phyloP scores from a whole-genome alignment of 2,113 vertebrate genomes.

The Sialia sialis region DNA sequence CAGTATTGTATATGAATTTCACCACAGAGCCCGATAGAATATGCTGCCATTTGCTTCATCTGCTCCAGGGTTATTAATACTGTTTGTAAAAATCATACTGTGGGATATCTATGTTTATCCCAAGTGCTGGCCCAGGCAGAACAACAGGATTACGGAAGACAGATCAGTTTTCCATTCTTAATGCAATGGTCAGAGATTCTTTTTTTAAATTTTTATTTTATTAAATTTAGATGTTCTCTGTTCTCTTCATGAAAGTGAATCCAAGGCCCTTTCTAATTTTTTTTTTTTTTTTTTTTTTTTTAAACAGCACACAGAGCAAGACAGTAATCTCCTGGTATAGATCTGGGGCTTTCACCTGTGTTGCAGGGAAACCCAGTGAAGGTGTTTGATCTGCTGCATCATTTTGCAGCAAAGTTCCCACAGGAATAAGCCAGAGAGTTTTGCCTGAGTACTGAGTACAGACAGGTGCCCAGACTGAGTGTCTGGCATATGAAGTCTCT shows the following conservation, averaged over 20 bases:
- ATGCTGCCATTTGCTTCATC: not conserved
- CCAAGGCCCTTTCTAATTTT: not conserved
- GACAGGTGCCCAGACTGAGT: not conserved
- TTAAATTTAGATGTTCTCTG: accelerated
- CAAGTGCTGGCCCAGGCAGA: not conserved
- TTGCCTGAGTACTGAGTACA: not conserved
- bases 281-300: not conserved
- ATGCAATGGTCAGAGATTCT: not conserved
- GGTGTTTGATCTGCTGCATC: not conserved
- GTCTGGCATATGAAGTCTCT: accelerated
- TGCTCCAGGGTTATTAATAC: not conserved
- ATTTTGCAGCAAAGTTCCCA: not conserved
- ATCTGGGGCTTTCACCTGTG: not conserved
- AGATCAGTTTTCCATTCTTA: not conserved
- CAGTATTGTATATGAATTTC: not conserved
- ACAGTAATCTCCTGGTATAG: not conserved
- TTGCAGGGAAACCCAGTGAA: not conserved
- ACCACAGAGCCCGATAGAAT: not conserved
- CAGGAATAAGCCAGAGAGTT: not conserved
- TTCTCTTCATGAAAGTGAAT: not conserved
- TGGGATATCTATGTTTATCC: not conserved
- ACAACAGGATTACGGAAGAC: not conserved
- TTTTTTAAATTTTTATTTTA: not conserved
- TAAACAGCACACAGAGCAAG: not conserved
- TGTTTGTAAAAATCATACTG: not conserved